These are phyloP conservation scores for Epirrita christyi DNA, from an alignment of 2,888 invertebrate species.

Conservation along the genomic window DNA sequence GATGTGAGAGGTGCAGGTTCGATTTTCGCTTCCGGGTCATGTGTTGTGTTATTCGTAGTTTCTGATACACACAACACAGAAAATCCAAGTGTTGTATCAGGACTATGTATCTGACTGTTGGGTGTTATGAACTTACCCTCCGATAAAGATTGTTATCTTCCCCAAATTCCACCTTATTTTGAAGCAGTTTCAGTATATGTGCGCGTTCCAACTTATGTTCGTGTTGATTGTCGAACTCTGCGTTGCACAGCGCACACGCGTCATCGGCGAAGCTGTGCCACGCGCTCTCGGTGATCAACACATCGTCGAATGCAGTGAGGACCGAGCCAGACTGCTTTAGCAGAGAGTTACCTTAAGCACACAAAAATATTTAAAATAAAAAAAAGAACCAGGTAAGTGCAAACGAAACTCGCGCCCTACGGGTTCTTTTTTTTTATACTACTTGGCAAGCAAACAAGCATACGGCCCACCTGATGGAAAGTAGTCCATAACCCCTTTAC, in stretches of 20 bases:
- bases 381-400: no score
- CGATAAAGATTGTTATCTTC: constrained; percentile 52
- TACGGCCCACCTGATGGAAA: no score
- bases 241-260: constrained; percentile 59
- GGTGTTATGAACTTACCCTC: constrained; percentile 45
- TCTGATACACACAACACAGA: no score
- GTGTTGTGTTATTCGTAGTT: no score
- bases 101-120: no score
- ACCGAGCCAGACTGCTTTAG: constrained; percentile 42
- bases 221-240: constrained; percentile 52
- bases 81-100: no score
- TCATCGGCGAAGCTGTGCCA: constrained; percentile 63
- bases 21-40: no score
- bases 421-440: no score
- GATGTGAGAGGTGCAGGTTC: no score
- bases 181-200: constrained; percentile 59
- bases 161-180: constrained; percentile 51
- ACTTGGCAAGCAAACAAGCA: no score
- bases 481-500: no score
- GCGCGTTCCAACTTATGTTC: constrained; percentile 50
- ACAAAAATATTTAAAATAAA: background rate
- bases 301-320: constrained; percentile 50
- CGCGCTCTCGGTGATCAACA: constrained; percentile 52
- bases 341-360: constrained; percentile 23
- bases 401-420: no score